These are phyloP conservation scores for Rousettus leschenaultii DNA, from an alignment of 2,113 vertebrate species.

Conservation along the genomic window DNA sequence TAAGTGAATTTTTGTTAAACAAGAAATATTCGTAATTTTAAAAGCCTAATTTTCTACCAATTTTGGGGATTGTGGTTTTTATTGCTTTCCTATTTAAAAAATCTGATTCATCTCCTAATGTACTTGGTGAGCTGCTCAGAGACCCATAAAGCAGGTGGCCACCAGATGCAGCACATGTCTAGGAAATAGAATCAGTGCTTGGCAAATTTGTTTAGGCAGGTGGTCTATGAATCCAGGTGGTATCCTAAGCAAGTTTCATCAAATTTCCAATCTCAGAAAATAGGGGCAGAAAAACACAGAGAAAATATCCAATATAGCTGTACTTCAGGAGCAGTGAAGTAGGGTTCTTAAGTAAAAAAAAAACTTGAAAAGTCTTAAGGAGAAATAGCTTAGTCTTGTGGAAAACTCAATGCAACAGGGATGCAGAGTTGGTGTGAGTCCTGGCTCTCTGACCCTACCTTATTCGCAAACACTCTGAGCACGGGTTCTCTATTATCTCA, in stretches of 20 bases:
- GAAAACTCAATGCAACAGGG: neutral
- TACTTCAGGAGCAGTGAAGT: neutral
- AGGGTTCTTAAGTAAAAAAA: neutral
- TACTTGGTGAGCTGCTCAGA: neutral
- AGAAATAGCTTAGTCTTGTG: neutral
- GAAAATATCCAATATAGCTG: neutral
- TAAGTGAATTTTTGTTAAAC: neutral
- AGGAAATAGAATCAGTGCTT: neutral
- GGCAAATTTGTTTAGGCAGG: conserved; percentile 11
- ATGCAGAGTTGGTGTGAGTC: neutral
- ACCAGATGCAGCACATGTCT: neutral
- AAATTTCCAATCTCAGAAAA: neutral
- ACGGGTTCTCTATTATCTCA: neutral
- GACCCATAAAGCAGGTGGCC: neutral
- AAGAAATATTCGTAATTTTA: neutral
- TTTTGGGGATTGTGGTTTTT: neutral
- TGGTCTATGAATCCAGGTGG: conserved; percentile 12
- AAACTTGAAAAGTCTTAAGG: neutral
- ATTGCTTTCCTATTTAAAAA: neutral
- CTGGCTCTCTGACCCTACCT: neutral
- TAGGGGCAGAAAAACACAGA: neutral
- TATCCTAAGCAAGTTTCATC: conserved; percentile 9
- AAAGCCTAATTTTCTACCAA: neutral
- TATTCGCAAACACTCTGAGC: neutral
- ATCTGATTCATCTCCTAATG: neutral